Percentiles rank a stretch among this genome's conserved stretches.
Conservation (phyloP, 2,888 invertebrate species). For the Eledone cirrhosa region DNA sequence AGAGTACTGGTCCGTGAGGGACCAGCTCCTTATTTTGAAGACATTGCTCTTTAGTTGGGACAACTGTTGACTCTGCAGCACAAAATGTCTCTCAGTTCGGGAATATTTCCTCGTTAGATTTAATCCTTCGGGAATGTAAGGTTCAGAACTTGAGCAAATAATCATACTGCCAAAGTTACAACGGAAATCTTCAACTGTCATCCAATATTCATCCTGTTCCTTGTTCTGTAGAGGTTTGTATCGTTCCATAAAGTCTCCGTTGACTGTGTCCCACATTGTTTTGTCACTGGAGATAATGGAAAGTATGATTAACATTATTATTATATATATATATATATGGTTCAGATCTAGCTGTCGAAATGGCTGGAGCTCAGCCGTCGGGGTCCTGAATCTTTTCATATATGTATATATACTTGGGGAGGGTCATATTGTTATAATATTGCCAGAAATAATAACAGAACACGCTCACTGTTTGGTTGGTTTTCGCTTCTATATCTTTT, state of each 20-base stretch:
- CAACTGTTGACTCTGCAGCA: background rate
- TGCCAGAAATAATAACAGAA: too few species aligned
- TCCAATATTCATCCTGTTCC: conserved; percentile 60
- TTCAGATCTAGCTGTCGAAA: too few species aligned
- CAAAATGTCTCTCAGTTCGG: conserved; percentile 3
- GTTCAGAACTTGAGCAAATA: conserved; percentile 54
- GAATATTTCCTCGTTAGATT: conserved; percentile 46
- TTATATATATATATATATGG: too few species aligned
- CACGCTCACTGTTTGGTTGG: too few species aligned
- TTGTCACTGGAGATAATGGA: conserved; percentile 43
- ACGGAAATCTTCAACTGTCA: conserved; percentile 55
- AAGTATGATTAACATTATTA: too few species aligned
- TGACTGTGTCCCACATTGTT: conserved; percentile 53
- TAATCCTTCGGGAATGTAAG: conserved; percentile 50
- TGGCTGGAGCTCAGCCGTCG: too few species aligned
- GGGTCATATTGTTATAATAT: too few species aligned
- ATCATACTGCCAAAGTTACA: conserved; percentile 60
- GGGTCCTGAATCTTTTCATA: too few species aligned
- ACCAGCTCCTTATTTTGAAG: conserved; percentile 10
- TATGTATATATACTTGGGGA: too few species aligned
- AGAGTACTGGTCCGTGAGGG: background rate
- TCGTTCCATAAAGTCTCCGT: conserved; percentile 51
- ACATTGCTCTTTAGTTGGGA: background rate
- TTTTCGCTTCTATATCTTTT: too few species aligned
- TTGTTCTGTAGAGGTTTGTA: conserved; percentile 53